These are phyloP conservation scores for Drosophila nr. fundita DNA, from an alignment of 2,888 invertebrate species.

Conservation along the genomic window DNA sequence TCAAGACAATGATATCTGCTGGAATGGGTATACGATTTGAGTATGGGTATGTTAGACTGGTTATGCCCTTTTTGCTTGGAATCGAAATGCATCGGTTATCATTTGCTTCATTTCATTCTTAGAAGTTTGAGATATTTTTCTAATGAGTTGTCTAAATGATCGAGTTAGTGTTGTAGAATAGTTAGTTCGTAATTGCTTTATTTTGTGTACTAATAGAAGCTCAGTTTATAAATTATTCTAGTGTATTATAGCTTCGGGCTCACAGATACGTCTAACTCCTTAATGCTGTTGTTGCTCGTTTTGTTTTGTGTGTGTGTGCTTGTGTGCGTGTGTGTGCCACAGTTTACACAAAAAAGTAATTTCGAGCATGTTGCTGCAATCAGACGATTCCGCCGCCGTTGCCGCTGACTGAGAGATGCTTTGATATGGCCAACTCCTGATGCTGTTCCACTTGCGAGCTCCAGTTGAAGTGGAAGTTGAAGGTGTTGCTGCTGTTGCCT, in stretches of 20 bases:
- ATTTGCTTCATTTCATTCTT: not conserved
- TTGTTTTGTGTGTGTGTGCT: conserved; percentile 34
- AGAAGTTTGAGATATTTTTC: not conserved
- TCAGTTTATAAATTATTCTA: conserved; percentile 2
- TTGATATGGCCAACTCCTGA: conserved; percentile 64
- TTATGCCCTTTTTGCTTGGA: conserved; percentile 6
- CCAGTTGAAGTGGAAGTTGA: conserved; percentile 38
- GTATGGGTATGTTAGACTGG: conserved; percentile 8
- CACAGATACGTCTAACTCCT: conserved; percentile 33
- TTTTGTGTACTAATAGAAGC: not conserved
- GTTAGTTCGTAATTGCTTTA: not conserved
- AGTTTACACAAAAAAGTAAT: conserved; percentile 81
- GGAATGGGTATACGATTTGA: conserved; percentile 25
- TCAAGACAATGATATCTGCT: conserved; percentile 74
- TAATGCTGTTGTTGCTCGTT: conserved; percentile 42
- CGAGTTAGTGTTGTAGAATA: not conserved
- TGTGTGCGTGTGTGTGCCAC: conserved; percentile 53
- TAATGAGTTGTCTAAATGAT: not conserved
- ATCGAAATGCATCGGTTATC: not conserved
- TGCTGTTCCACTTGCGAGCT: conserved; percentile 37
- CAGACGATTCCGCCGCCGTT: conserved; percentile 68
- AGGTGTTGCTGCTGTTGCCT: conserved; percentile 55
- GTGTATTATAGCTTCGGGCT: conserved; percentile 44
- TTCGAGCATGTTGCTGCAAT: conserved; percentile 79
- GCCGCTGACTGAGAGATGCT: conserved; percentile 69